Conservation (phyloP, 2,113 vertebrate species). For the Sphyrna mokarran region DNA sequence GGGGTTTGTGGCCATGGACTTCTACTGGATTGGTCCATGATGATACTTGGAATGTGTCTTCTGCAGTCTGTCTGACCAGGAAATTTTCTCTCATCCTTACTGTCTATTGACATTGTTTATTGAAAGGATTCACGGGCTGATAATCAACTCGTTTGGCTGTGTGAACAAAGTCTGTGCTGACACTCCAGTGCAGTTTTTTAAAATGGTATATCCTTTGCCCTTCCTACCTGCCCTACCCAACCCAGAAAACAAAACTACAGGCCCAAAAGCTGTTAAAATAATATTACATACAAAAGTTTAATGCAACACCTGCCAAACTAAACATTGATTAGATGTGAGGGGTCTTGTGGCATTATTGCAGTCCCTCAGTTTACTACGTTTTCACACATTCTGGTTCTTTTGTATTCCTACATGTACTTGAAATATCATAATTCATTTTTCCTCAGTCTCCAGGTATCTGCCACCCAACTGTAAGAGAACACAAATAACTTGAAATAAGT, state of each 20-base stretch:
- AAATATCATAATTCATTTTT: background rate
- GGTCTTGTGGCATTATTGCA: background rate
- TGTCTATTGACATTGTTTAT: too few relatives aligned
- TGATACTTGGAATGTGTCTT: too few relatives aligned
- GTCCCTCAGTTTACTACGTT: background rate
- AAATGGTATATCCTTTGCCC: background rate
- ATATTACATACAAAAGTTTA: background rate
- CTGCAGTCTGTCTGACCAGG: too few relatives aligned
- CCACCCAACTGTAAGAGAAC: background rate
- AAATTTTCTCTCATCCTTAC: too few relatives aligned
- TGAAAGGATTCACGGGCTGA: too few relatives aligned
- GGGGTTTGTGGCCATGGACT: too few relatives aligned
- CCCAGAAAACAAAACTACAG: background rate
- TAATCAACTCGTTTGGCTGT: background rate
- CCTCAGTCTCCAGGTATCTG: background rate
- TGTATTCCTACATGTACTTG: background rate
- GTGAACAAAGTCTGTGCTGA: background rate
- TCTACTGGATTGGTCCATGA: too few relatives aligned
- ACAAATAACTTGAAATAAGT: background rate
- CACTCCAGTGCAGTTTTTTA: background rate
- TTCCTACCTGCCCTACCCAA: background rate
- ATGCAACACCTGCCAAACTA: too few relatives aligned
- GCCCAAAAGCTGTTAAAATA: background rate
- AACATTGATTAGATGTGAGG: too few relatives aligned
- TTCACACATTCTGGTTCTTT: background rate